A percentile compares a stretch with the other conserved stretches of the same genome.
phyloP scores from a whole-genome alignment of 2,797 vertebrate genomes.

The Gephyroberyx darwinii region DNA sequence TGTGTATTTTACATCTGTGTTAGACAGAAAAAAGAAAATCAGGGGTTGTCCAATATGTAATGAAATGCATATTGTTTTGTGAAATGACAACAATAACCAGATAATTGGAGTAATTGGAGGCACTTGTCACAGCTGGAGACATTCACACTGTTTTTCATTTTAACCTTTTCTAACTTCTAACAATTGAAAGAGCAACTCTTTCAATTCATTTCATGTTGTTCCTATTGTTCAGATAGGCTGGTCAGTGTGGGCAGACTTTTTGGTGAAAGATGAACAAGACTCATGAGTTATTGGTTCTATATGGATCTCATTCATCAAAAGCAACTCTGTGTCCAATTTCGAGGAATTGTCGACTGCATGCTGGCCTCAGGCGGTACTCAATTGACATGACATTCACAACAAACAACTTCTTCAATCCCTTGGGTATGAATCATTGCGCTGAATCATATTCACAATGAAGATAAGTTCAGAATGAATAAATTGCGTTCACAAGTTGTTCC shows the following conservation, averaged over 20 bases:
- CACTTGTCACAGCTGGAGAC: no score
- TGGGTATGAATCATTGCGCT: slow-evolving; percentile 1
- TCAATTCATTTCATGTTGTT: no score
- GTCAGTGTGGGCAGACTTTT: background rate
- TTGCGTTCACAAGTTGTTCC: background rate
- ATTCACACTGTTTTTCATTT: no score
- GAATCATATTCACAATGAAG: slow-evolving; percentile 9
- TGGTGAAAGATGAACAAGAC: slow-evolving; percentile 14
- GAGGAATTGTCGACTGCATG: background rate
- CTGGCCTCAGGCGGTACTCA: slow-evolving; percentile 4
- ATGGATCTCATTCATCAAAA: slow-evolving; percentile 42
- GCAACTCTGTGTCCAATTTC: slow-evolving; percentile 13
- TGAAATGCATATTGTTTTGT: no score
- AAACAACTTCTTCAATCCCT: background rate
- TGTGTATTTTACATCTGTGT: no score
- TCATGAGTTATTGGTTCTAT: slow-evolving; percentile 17
- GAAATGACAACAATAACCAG: no score
- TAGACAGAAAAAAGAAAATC: no score
- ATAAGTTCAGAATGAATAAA: slow-evolving; percentile 15
- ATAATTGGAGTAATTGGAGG: no score
- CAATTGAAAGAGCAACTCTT: no score
- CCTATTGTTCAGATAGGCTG: background rate
- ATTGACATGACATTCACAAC: slow-evolving; percentile 29
- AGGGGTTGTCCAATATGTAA: no score
- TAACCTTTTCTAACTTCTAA: no score